phyloP scores from a whole-genome alignment of 2,888 invertebrate genomes.

The Anorthoa munda region DNA sequence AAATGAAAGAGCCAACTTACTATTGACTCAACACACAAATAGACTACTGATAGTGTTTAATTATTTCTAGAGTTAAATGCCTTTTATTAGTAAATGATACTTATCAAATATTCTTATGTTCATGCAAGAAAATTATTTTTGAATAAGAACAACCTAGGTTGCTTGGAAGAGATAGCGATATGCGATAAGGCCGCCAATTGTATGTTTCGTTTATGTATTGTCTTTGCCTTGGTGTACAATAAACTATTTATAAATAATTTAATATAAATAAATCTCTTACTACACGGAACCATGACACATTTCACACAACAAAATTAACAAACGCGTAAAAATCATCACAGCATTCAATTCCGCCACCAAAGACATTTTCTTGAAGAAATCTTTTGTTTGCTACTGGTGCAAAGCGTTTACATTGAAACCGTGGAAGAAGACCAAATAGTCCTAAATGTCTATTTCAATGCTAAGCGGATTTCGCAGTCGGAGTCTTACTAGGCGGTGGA shows the following conservation, averaged over 20 bases:
- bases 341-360: background rate
- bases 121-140: background rate
- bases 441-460: conserved; percentile 62
- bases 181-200: too few species aligned
- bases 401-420: conserved; percentile 39
- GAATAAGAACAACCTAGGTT: background rate
- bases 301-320: too few species aligned
- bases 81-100: background rate
- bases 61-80: background rate
- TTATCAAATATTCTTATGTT: background rate
- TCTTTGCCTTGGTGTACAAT: too few species aligned
- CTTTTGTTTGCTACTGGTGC: conserved; percentile 41
- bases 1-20: background rate
- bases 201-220: too few species aligned
- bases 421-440: conserved; percentile 62
- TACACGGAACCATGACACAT: background rate
- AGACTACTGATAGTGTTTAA: background rate
- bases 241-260: too few species aligned
- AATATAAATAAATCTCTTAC: too few species aligned
- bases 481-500: conserved; percentile 55
- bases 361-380: conserved; percentile 13
- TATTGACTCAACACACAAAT: background rate
- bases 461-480: conserved; percentile 68
- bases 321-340: too few species aligned
- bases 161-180: too few species aligned